Evolutionary conservation across 2,113 vertebrate genomes (phyloP), one percentile per base, ranked within the genome.

Genomic region (Colius striatus): DNA sequence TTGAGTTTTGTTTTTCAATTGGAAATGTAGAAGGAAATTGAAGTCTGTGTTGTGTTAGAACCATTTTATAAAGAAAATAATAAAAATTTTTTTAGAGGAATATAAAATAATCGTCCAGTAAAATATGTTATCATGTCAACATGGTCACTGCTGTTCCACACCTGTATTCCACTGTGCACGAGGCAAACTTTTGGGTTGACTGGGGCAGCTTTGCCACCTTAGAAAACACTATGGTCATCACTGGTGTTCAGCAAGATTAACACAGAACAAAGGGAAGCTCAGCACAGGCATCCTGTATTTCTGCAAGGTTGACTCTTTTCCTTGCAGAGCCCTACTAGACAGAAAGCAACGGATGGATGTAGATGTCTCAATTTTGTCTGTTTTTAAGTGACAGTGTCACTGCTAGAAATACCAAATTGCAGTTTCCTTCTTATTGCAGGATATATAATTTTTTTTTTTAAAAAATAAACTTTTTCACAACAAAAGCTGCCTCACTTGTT

Each of bases 181-280:
- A 3, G 6, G 6, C 47, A 6, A 61, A 48, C 9, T 43, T 90
- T n/a, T 70, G 7, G 55, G 7, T 23, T 60, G 9, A 38, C 16
- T 86, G 30, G 6, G 5, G 9, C 6, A 54, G 54, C 7, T 82
- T 70, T 51, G 32, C 13, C 14, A 4, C 0, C 0, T 16, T 74
- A 27, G 18, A 45, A 74, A 84, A 51, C 15, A 36, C 5, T 34
- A 0, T 0, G 0, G 4, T 67, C 13, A 10, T 76, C 30, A 25
- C n/a, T 65, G 18, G 15, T 41, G 32, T 53, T 26, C n/a, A 54
- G 5, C 29, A 61, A 27, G 23, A 57, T 26, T 25, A 15, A 15
- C 41, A 63, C 10, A 43, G 51, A 88, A 34, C 14, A 50, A 70
- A 60, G 25, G 12, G 10, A 86, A 65, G 30, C 16, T 76, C 43